These are phyloP conservation scores for Falco berigora DNA, from an alignment of 2,797 vertebrate species.

Conservation along the genomic window DNA sequence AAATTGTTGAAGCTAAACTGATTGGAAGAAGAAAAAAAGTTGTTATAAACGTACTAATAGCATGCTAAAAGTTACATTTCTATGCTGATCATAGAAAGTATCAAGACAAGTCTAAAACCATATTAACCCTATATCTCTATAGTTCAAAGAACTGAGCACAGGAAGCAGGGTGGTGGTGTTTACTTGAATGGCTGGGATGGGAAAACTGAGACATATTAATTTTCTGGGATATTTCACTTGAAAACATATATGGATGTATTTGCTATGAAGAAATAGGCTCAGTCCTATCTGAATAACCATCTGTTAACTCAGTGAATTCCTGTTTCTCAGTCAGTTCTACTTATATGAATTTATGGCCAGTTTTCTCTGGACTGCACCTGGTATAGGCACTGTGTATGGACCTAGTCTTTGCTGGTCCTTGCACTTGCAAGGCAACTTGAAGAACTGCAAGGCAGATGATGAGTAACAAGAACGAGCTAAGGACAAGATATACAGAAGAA, in stretches of 20 bases:
- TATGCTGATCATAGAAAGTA: neutral
- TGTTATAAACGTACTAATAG: neutral
- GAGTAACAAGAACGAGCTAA: neutral
- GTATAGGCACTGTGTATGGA: neutral
- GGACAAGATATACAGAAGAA: neutral
- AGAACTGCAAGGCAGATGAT: neutral
- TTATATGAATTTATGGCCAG: neutral
- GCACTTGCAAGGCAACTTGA: neutral
- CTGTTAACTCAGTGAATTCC: neutral
- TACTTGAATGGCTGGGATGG: neutral
- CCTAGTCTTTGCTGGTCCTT: neutral
- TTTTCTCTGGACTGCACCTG: neutral
- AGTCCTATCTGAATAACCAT: neutral
- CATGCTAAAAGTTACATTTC: neutral
- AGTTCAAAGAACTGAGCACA: neutral
- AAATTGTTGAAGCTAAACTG: neutral
- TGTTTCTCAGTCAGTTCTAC: neutral
- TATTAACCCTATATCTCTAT: neutral
- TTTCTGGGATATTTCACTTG: fast-evolving
- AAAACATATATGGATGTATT: fast-evolving
- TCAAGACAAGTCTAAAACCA: neutral
- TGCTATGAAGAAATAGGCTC: neutral
- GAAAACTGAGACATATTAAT: neutral
- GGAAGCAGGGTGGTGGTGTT: neutral
- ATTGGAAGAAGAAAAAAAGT: neutral